These are phyloP conservation scores for Spodoptera littoralis DNA, from an alignment of 2,888 invertebrate species.

Conservation along the genomic window DNA sequence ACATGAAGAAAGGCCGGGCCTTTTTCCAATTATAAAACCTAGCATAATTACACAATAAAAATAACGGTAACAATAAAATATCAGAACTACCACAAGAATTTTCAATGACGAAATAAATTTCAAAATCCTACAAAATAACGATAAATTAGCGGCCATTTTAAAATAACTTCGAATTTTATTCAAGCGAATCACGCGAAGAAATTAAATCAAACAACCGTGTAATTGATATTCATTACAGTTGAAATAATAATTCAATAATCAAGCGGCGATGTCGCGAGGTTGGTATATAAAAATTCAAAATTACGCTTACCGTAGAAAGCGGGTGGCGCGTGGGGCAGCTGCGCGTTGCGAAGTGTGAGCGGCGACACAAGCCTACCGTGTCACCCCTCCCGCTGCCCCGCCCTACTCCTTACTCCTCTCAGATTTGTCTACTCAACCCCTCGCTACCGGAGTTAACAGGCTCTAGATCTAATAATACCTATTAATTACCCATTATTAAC, in stretches of 20 bases:
- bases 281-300: constrained; percentile 52
- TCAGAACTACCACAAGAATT: neutral
- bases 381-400: constrained; percentile 69
- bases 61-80: constrained; percentile 1
- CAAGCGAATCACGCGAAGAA: constrained; percentile 43
- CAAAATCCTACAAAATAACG: constrained; percentile 12
- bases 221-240: constrained; percentile 49
- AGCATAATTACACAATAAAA: neutral
- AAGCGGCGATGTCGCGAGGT: constrained; percentile 52
- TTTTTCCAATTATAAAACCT: constrained; percentile 5
- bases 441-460: constrained; percentile 67
- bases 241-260: constrained; percentile 39
- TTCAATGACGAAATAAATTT: constrained; percentile 12
- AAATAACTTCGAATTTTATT: constrained; percentile 32
- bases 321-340: constrained; percentile 72
- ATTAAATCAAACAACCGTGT: constrained; percentile 45
- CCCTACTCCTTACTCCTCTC: constrained; percentile 69
- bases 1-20: constrained; percentile 1
- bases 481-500: constrained; percentile 53
- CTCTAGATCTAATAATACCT: constrained; percentile 64
- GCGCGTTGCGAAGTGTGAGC: constrained; percentile 77
- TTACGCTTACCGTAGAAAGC: constrained; percentile 56
- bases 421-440: constrained; percentile 77
- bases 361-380: constrained; percentile 72
- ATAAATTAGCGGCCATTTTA: constrained; percentile 39